Evolutionary conservation across 2,113 vertebrate species (phyloP).

Genomic region (Protomyctophum bolini): DNA sequence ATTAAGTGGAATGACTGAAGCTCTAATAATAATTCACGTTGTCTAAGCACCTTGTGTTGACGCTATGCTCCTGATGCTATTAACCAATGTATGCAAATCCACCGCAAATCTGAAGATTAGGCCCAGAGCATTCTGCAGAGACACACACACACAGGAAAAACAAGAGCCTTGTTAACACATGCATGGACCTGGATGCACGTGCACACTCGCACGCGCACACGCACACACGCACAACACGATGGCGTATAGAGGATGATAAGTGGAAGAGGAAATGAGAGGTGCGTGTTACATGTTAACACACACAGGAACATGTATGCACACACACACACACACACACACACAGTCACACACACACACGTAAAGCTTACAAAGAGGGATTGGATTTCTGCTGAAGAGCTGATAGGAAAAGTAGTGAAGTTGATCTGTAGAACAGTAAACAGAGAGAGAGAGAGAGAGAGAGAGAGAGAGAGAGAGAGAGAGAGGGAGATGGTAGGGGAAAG

Average conservation of each 20-base stretch:
- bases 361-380: slow-evolving; percentile 54
- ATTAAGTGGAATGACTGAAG: slow-evolving; percentile 79
- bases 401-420: slow-evolving; percentile 52
- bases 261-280: slow-evolving; percentile 35
- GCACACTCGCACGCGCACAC: slow-evolving; percentile 27
- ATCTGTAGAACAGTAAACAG: slow-evolving; percentile 47
- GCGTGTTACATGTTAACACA: slow-evolving; percentile 45
- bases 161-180: slow-evolving; percentile 61
- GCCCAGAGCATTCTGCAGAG: slow-evolving; percentile 66
- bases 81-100: slow-evolving; percentile 80
- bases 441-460: neutral
- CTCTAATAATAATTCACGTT: slow-evolving; percentile 78
- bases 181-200: neutral
- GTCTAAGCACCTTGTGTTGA: slow-evolving; percentile 77
- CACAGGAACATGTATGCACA: slow-evolving; percentile 25
- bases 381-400: slow-evolving; percentile 65
- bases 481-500: slow-evolving; percentile 6
- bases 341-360: slow-evolving; percentile 44
- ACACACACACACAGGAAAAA: slow-evolving; percentile 61
- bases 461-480: neutral
- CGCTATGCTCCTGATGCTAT: slow-evolving; percentile 66
- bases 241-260: slow-evolving; percentile 34
- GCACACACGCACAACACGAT: neutral
- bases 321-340: slow-evolving; percentile 48
- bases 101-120: slow-evolving; percentile 78